Evolutionary conservation across 2,888 invertebrate genomes (phyloP).

Genomic region (Thecocarcelia acutangulata): DNA sequence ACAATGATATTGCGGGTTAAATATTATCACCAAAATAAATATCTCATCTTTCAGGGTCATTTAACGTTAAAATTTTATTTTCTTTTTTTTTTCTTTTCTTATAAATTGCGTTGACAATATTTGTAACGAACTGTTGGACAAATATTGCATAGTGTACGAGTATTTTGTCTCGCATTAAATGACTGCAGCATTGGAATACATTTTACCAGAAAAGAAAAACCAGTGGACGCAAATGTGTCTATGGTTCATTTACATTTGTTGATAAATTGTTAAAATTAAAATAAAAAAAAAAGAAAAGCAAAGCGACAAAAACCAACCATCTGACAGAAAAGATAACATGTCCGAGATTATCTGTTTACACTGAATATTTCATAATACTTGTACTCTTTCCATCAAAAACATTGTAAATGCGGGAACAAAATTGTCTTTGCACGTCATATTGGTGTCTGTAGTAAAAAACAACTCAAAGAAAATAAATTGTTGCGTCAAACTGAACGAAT

Average conservation of each 20-base stretch:
- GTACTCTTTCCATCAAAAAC: neutral
- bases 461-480: conserved; percentile 8
- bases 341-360: conserved; percentile 27
- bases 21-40: conserved; percentile 32
- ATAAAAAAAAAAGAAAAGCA: conserved; percentile 2
- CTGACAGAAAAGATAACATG: conserved; percentile 4
- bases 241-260: conserved; percentile 38
- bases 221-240: conserved; percentile 3
- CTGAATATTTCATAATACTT: conserved; percentile 11
- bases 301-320: neutral
- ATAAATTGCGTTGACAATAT: neutral
- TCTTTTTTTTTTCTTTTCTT: neutral
- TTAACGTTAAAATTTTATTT: conserved; percentile 11
- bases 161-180: neutral
- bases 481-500: conserved; percentile 16
- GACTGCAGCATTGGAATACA: conserved; percentile 5
- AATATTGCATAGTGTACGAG: neutral
- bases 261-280: conserved; percentile 24
- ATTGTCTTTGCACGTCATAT: neutral
- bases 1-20: neutral
- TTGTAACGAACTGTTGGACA: conserved; percentile 8
- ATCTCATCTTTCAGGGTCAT: conserved; percentile 35
- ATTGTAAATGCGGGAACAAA: neutral
- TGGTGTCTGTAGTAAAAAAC: neutral
- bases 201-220: conserved; percentile 3